Base-by-base conservation (phyloP, 2,797 vertebrate species). In the Bovichtus variegatus region DNA sequence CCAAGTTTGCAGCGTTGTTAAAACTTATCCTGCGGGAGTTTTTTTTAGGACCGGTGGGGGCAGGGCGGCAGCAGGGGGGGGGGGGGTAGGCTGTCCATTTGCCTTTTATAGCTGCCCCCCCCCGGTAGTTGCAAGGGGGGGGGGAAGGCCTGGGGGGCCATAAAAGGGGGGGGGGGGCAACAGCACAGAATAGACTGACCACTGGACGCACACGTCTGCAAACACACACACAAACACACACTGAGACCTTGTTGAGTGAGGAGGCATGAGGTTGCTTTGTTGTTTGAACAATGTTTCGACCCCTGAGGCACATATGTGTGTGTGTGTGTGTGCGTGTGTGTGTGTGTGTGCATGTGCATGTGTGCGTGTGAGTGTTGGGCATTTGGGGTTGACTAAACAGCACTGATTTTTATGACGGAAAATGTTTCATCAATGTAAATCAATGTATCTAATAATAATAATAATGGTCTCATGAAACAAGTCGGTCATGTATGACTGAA, bases 31-130 rank as follows among this genome's bases (percentile, higher is more conserved):
- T 71, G 63, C 25, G 76, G 74, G 77, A 85, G 71, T 69, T 62
- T 83, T 85, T 89, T 87, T 90, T 76, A 75, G 81, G 83, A 69
- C 53, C 18, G 60, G 63, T 81, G 88, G 91, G 92, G 87, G 93
- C 69, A 86, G 93, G 90, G 91, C 77, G 9, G 76, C 66, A 51
- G 50, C 5, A 8, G 21, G 49, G 53, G 43, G 23, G 53, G 68
- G 74, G 74, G 80, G 46, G 54, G 36, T 43, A 64, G 58, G 86
- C 84, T 90, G 86, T 92, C 88, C 77, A 80, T 90, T 92, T 91
- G 84, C 82, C 77, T 92, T 93, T 91, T 89, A 91, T 85, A 89
- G 91, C 85, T 85, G 88, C 83, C 83, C 84, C 84, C 80, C 88
- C 65, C 51, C 79, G 81, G 77, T 75, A 75, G 81, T 51, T 58